Percentiles rank a stretch among this genome's conserved stretches.
These are phyloP conservation scores for Euura saliciscinereae DNA, from an alignment of 1,140 invertebrate genomes.

Conservation along the genomic window DNA sequence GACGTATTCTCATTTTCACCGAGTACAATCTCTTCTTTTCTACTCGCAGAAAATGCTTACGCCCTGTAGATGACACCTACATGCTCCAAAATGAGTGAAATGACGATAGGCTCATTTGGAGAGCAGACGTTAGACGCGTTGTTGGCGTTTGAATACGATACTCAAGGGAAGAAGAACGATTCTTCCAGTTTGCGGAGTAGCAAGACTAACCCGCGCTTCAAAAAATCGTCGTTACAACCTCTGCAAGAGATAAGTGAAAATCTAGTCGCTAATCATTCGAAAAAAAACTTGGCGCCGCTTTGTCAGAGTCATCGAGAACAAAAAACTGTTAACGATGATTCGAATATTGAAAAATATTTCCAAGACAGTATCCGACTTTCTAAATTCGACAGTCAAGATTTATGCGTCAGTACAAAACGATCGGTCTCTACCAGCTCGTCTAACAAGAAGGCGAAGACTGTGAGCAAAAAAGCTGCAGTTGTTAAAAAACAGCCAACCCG, in stretches of 20 bases:
- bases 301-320: background rate
- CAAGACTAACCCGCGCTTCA: background rate
- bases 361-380: conserved; percentile 18
- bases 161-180: no score
- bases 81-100: conserved; percentile 11
- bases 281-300: background rate
- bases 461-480: background rate
- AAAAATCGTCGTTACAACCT: background rate
- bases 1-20: no score
- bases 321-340: conserved; percentile 15
- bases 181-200: background rate
- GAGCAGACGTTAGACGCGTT: conserved; percentile 32
- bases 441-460: background rate
- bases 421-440: background rate
- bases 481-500: background rate
- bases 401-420: background rate
- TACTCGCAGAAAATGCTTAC: no score
- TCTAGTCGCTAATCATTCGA: background rate
- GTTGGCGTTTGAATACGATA: conserved; percentile 21
- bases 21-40: no score
- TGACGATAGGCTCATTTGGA: conserved; percentile 32
- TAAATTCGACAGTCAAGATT: background rate
- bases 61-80: no score
- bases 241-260: conserved; percentile 9
- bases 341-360: conserved; percentile 32